Percentiles rank a stretch among this genome's conserved stretches.
These are phyloP conservation scores for Phthorimaea operculella DNA, from an alignment of 1,140 invertebrate genomes.

Conservation along the genomic window DNA sequence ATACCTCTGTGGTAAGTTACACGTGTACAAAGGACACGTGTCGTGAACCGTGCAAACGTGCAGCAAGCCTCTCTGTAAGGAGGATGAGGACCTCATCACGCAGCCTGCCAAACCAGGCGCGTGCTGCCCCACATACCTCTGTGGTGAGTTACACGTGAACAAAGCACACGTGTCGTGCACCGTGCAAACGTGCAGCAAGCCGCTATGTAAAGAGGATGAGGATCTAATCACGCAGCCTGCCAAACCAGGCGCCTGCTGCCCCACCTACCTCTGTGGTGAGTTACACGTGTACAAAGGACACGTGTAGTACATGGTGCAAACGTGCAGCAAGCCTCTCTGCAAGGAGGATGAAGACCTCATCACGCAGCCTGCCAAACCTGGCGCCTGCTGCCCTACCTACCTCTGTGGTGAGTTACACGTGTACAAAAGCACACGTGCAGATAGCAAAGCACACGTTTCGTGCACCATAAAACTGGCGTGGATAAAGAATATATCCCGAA, in stretches of 20 bases:
- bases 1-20: slow-evolving; percentile 72
- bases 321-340: slow-evolving; percentile 71
- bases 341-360: slow-evolving; percentile 66
- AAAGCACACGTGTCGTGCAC: slow-evolving; percentile 67
- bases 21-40: slow-evolving; percentile 35
- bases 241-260: slow-evolving; percentile 73
- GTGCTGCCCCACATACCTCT: slow-evolving; percentile 78
- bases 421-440: slow-evolving; percentile 62
- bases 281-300: slow-evolving; percentile 22
- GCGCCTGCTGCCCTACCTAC: slow-evolving; percentile 77
- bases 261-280: slow-evolving; percentile 75
- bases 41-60: slow-evolving; percentile 72
- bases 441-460: slow-evolving; percentile 44
- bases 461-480: slow-evolving; percentile 72
- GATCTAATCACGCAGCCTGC: slow-evolving; percentile 65
- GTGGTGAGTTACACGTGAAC: slow-evolving; percentile 61
- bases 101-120: slow-evolving; percentile 65
- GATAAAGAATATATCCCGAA: slow-evolving; percentile 64
- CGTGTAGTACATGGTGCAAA: slow-evolving; percentile 69
- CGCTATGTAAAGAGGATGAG: slow-evolving; percentile 69
- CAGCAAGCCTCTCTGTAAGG: slow-evolving; percentile 68
- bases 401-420: slow-evolving; percentile 69
- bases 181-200: slow-evolving; percentile 69
- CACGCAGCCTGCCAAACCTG: slow-evolving; percentile 60
- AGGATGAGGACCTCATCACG: slow-evolving; percentile 65